These are phyloP conservation scores for Drosophila eugracilis DNA, from an alignment of 1,140 invertebrate genomes.

Conservation along the genomic window DNA sequence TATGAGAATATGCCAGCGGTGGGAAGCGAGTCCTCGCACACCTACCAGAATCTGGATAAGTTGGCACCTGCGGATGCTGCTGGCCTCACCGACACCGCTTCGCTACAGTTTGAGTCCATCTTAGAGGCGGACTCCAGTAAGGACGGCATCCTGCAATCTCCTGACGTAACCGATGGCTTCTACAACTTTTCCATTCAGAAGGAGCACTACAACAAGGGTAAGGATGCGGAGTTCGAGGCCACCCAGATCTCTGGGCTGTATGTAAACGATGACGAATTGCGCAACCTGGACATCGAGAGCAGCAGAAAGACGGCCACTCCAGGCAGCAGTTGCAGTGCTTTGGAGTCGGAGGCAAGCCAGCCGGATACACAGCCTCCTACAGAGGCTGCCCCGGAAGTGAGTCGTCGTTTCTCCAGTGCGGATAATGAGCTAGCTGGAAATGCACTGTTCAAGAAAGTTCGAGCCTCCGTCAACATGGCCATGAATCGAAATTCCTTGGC, in stretches of 20 bases:
- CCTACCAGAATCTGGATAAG: constrained; percentile 80
- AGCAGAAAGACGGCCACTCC: constrained; percentile 44
- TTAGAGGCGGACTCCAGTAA: constrained; percentile 74
- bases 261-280: constrained; percentile 78
- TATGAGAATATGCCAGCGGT: constrained; percentile 67
- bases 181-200: constrained; percentile 83
- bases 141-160: constrained; percentile 64
- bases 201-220: constrained; percentile 80
- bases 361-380: constrained; percentile 4
- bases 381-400: constrained; percentile 23
- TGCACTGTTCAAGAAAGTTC: constrained; percentile 84
- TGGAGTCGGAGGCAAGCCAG: constrained; percentile 17
- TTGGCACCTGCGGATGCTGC: constrained; percentile 67
- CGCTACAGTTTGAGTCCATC: constrained; percentile 82
- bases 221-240: constrained; percentile 64
- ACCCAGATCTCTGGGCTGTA: constrained; percentile 66
- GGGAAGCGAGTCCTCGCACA: constrained; percentile 39
- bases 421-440: constrained; percentile 83
- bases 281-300: constrained; percentile 73
- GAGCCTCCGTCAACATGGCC: constrained; percentile 77
- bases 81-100: constrained; percentile 75
- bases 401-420: constrained; percentile 37
- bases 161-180: constrained; percentile 83
- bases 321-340: constrained; percentile 17
- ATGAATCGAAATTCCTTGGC: constrained; percentile 56